Base-by-base conservation (phyloP, 1,140 invertebrate species). In the Drosophila repletoides region DNA sequence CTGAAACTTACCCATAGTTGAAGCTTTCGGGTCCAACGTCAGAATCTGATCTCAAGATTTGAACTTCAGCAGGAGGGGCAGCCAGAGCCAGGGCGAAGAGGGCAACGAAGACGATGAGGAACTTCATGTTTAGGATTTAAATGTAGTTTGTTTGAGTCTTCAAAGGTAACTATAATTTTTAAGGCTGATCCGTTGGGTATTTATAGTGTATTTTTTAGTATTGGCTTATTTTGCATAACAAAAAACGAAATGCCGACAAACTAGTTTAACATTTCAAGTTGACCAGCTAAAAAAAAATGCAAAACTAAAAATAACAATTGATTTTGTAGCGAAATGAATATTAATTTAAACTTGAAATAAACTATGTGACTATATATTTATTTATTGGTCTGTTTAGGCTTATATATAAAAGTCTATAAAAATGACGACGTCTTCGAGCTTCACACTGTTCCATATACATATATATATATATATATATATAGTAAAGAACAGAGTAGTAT, bases 1-100 rank as follows among this genome's bases (percentile, higher is more conserved):
- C 6, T 19, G 3, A 14, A 2, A 76, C 92, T 91, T 90, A 93
- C 17, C 14, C 43, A 49, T 75, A 91, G 3, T 26, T 63, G 89
- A 76, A 92, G 24, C 79, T 72, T 2, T 91, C 90, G 10, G 91
- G 60, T 12, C 90, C 90, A 58, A 91, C 91, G 70, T 91, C 88
- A 24, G 22, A 67, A 0, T 91, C 90, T 49, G 84, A 83, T 1
- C 65, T 59, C 29, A 91, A 9, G 58, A 91, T 88, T 40, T 60
- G 51, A 6, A 69, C 75, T 9, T 81, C 76, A 3, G 68, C 46
- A 0, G 46, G 0, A 7, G 71, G 61, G 24, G 46, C 53, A 9
- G 71, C 71, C 22, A 73, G 19, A 2, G 71, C 71, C 48, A 74
- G 7, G 43, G 84, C 81, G 67, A 83, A 75, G 52, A 89, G 72